Conservation (phyloP, 37 sponge, comb jelly and placozoan species). For the Petrosia ficiformis region DNA sequence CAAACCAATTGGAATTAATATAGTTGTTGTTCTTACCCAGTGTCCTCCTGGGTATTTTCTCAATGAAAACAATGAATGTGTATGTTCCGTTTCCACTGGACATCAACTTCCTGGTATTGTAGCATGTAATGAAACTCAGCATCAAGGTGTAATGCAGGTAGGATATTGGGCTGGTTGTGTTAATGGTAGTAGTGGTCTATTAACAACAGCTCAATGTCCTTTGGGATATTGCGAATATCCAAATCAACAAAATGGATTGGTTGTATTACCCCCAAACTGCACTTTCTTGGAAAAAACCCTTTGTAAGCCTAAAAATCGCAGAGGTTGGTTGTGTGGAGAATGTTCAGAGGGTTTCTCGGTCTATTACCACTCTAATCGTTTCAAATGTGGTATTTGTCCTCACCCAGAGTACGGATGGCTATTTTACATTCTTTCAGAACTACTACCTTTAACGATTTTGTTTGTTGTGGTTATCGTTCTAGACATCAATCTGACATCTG, state of each 20-base stretch:
- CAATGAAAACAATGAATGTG: background rate
- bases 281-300: conserved; percentile 14
- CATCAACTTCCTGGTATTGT: conserved; percentile 6
- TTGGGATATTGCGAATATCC: conserved; percentile 19
- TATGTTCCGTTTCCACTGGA: conserved; percentile 18
- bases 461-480: conserved; percentile 24
- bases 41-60: conserved; percentile 40
- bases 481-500: conserved; percentile 38
- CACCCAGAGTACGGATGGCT: conserved; percentile 13
- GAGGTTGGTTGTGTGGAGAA: conserved; percentile 31
- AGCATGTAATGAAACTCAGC: background rate
- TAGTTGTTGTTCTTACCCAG: background rate
- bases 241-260: background rate
- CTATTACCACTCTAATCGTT: conserved; percentile 39
- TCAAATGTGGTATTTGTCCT: background rate
- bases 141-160: conserved; percentile 2
- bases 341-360: conserved; percentile 16
- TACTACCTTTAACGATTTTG: conserved; percentile 39
- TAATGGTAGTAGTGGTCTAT: background rate
- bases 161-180: conserved; percentile 59
- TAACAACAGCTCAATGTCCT: conserved; percentile 31
- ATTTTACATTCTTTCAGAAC: conserved; percentile 44
- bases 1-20: background rate
- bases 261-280: conserved; percentile 8
- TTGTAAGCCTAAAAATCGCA: conserved; percentile 17